Evolutionary conservation across 2,888 invertebrate species (phyloP).

Genomic region (Caenorhabditis uteleia): DNA sequence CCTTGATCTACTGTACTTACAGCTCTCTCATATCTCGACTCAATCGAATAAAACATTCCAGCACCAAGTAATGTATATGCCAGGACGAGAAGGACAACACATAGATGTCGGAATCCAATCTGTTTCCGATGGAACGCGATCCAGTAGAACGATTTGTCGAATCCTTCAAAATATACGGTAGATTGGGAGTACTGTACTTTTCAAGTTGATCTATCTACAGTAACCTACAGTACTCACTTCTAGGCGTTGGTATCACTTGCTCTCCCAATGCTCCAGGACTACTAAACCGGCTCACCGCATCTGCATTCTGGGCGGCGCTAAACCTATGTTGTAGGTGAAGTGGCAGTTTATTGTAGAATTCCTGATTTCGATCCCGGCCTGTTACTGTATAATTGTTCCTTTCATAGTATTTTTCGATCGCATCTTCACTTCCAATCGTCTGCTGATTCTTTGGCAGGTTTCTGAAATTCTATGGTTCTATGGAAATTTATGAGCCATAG

Average conservation of each 20-base stretch:
- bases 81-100: conserved; percentile 32
- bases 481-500: no score
- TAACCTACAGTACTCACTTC: conserved; percentile 6
- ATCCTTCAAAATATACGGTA: conserved; percentile 21
- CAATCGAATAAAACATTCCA: conserved; percentile 44
- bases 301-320: conserved; percentile 3
- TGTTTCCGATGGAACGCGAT: conserved; percentile 43
- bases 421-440: conserved; percentile 4
- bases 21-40: conserved; percentile 17
- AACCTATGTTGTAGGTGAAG: conserved; percentile 24
- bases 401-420: conserved; percentile 29
- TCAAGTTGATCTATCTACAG: background rate
- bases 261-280: conserved; percentile 30
- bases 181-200: no score
- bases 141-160: conserved; percentile 51
- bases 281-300: conserved; percentile 2
- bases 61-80: conserved; percentile 49
- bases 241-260: conserved; percentile 11
- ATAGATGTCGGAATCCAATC: conserved; percentile 51
- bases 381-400: conserved; percentile 31
- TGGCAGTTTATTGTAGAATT: conserved; percentile 28
- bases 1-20: conserved; percentile 8
- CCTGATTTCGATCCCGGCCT: conserved; percentile 18
- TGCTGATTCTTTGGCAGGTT: background rate
- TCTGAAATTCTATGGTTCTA: no score